phyloP scores from a whole-genome alignment of 2,888 invertebrate species.

The Plagodis dolabraria region DNA sequence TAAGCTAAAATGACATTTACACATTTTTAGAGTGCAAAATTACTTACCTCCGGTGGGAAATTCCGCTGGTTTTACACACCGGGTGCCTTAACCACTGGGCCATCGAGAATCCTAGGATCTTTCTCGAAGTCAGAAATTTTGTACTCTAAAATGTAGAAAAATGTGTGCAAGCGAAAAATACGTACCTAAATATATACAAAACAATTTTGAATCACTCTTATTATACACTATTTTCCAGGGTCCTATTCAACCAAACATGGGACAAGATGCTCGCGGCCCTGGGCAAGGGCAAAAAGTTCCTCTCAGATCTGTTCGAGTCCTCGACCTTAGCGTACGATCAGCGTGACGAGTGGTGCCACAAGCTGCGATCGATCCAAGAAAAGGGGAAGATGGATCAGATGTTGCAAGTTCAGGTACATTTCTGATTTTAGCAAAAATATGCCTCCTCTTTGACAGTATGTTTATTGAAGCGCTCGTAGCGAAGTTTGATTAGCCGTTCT shows the following conservation, averaged over 20 bases:
- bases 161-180: no score
- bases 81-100: no score
- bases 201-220: not conserved
- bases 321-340: conserved; percentile 92
- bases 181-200: not conserved
- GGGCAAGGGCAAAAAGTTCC: conserved; percentile 87
- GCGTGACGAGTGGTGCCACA: conserved; percentile 88
- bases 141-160: no score
- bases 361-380: conserved; percentile 88
- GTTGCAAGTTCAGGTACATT: conserved; percentile 85
- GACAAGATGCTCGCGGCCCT: conserved; percentile 83
- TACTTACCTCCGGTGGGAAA: no score
- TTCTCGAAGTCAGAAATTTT: no score
- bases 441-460: not conserved
- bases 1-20: no score
- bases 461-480: no score
- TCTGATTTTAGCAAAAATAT: not conserved
- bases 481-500: no score
- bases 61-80: no score
- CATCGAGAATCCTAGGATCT: no score
- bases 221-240: conserved; percentile 58
- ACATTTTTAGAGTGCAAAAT: no score
- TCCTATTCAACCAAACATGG: conserved; percentile 89
- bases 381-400: conserved; percentile 87
- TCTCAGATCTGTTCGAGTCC: conserved; percentile 91